Conservation (phyloP, 2,888 invertebrate species). For the Glyphotaelius pellucidus region DNA sequence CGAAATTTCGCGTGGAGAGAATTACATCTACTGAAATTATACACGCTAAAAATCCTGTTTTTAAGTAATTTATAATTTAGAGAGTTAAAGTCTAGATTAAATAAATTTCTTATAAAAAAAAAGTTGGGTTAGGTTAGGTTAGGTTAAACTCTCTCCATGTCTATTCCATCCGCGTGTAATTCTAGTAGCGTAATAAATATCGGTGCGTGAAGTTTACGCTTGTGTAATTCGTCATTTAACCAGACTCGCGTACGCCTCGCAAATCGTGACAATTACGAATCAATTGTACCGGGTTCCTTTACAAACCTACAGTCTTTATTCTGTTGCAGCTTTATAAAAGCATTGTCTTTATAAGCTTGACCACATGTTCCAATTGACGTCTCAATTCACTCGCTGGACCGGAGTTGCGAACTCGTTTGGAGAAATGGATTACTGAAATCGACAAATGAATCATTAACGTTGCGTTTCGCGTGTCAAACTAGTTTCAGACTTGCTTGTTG, state of each 20-base stretch:
- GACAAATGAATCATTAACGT: constrained; percentile 37
- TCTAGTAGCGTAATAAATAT: too few species aligned
- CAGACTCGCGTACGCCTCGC: background rate
- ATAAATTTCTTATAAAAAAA: too few species aligned
- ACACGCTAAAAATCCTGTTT: too few species aligned
- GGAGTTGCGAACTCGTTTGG: constrained; percentile 12
- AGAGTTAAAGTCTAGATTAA: too few species aligned
- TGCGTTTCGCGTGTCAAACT: constrained; percentile 6
- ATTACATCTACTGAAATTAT: too few species aligned
- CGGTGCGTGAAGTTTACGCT: too few species aligned
- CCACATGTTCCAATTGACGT: constrained; percentile 16
- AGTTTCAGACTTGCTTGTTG: background rate
- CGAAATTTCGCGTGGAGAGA: too few species aligned
- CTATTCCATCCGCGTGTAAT: too few species aligned
- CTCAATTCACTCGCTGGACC: constrained; percentile 5
- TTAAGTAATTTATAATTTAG: too few species aligned
- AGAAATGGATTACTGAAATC: constrained; percentile 26
- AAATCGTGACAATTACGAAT: constrained; percentile 8
- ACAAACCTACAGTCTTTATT: constrained; percentile 22
- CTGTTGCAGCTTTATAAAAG: constrained; percentile 11
- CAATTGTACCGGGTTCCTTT: constrained; percentile 3
- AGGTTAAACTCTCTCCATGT: too few species aligned
- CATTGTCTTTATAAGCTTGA: constrained; percentile 31
- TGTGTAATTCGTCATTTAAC: too few species aligned
- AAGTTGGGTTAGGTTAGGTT: too few species aligned